These are phyloP conservation scores for Butorides virescens DNA, from an alignment of 2,113 vertebrate species.

Conservation along the genomic window DNA sequence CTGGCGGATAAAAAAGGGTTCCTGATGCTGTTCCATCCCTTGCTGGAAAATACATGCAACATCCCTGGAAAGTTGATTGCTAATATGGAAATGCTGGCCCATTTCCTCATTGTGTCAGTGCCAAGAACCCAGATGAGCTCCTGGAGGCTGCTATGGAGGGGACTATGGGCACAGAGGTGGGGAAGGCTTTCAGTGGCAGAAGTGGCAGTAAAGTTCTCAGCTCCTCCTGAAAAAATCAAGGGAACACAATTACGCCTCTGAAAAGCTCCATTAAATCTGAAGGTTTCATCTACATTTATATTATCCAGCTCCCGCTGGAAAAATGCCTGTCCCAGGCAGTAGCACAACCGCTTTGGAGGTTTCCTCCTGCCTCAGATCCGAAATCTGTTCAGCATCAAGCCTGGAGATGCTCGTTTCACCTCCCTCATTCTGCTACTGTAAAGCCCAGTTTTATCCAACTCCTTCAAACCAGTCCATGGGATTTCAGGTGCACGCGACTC, in stretches of 20 bases:
- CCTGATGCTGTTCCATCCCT: neutral
- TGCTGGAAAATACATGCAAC: conserved; percentile 45
- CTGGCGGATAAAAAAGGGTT: neutral
- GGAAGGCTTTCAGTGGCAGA: neutral
- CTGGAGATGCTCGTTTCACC: neutral
- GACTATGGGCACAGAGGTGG: neutral
- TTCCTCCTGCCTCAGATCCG: neutral
- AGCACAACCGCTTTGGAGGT: neutral
- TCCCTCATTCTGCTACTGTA: neutral
- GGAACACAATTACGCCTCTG: too few species aligned
- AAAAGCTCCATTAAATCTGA: neutral
- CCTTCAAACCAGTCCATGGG: neutral
- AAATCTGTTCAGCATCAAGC: neutral
- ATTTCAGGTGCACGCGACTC: fast-evolving
- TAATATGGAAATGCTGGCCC: conserved; percentile 1
- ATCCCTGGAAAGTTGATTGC: conserved; percentile 47
- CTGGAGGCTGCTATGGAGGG: neutral
- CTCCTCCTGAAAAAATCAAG: neutral
- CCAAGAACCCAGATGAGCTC: neutral
- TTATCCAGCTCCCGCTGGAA: neutral
- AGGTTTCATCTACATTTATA: neutral
- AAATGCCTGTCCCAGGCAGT: neutral
- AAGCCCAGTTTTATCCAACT: neutral
- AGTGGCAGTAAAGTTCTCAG: neutral
- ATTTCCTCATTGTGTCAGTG: neutral